Evolutionary conservation across 2,113 vertebrate genomes (phyloP).

Genomic region (Tragulus kanchil): DNA sequence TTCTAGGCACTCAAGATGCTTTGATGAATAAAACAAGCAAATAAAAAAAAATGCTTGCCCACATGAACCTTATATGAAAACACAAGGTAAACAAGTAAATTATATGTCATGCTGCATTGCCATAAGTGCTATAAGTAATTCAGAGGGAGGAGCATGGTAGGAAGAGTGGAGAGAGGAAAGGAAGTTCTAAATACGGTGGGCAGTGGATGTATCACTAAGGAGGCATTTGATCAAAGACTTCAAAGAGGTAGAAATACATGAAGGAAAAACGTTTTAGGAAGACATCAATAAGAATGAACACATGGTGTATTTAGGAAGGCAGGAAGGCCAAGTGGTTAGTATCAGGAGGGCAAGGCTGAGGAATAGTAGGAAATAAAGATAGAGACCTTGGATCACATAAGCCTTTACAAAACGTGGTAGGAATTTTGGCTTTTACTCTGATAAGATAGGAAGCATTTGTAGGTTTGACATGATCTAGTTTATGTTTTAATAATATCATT

Average conservation of each 20-base stretch:
- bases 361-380: background rate
- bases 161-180: background rate
- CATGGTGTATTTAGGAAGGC: background rate
- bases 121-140: background rate
- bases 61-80: conserved; percentile 21
- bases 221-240: conserved; percentile 1
- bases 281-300: background rate
- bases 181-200: background rate
- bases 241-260: background rate
- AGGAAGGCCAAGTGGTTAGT: background rate
- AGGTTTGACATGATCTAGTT: background rate
- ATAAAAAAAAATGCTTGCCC: background rate
- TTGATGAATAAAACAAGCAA: background rate
- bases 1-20: background rate
- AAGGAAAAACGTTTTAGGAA: background rate
- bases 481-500: background rate
- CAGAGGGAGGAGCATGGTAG: background rate
- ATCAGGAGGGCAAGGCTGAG: background rate
- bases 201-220: background rate
- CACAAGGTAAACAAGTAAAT: background rate
- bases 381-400: background rate
- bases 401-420: background rate
- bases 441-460: background rate
- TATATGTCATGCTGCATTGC: background rate
- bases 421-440: background rate